A percentile compares a stretch with the other conserved stretches of the same genome.
These are phyloP conservation scores for Anolis sagrei DNA, from an alignment of 2,113 vertebrate genomes.

Conservation along the genomic window DNA sequence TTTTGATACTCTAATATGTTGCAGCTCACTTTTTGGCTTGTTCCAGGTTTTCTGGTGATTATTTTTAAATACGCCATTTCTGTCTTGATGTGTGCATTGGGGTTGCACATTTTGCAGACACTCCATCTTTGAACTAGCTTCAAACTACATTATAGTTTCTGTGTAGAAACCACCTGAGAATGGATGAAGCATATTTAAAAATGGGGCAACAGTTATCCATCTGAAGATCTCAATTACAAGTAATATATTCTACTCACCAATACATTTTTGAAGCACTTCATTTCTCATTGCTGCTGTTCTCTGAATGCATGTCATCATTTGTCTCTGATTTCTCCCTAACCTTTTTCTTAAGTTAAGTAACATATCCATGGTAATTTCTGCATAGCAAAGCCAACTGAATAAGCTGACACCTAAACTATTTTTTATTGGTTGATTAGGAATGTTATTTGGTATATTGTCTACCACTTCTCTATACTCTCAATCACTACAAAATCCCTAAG, in stretches of 20 bases:
- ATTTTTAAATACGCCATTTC: too few relatives aligned
- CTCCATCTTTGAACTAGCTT: too few relatives aligned
- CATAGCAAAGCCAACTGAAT: not conserved
- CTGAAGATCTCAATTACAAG: constrained; percentile 3
- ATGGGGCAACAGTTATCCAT: not conserved
- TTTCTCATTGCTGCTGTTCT: not conserved
- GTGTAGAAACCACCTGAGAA: not conserved
- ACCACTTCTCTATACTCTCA: not conserved
- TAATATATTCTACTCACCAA: not conserved
- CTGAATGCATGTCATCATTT: not conserved
- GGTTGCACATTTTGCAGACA: too few relatives aligned
- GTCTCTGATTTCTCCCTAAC: not conserved
- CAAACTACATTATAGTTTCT: too few relatives aligned
- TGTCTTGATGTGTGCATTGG: too few relatives aligned
- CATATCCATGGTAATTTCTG: not conserved
- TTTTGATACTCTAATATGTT: too few relatives aligned
- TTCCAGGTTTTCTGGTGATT: too few relatives aligned
- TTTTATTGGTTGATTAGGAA: not conserved
- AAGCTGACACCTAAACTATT: not conserved
- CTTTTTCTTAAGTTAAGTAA: not conserved
- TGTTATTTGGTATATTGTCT: too few relatives aligned
- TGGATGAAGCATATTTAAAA: not conserved
- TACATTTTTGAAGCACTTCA: not conserved
- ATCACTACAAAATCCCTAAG: not conserved
- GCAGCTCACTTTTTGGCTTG: too few relatives aligned